Percentiles rank a stretch among this genome's conserved stretches.
These are phyloP conservation scores for Malurus splendens DNA, from an alignment of 2,797 vertebrate genomes.

Conservation along the genomic window DNA sequence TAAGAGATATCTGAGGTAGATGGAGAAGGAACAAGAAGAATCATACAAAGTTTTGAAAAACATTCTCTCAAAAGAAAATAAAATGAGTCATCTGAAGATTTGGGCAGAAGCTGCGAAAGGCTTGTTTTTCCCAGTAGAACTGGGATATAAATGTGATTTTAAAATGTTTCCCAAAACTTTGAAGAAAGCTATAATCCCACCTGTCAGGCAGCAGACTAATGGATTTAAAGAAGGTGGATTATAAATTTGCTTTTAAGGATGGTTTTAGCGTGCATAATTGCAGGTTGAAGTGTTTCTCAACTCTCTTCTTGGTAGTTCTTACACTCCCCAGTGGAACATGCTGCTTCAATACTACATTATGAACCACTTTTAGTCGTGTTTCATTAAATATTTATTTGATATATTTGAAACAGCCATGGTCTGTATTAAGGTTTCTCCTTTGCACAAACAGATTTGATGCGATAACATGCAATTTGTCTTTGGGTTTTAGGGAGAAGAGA, in stretches of 20 bases:
- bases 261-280: conserved; percentile 39
- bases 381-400: conserved; percentile 62
- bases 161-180: conserved; percentile 47
- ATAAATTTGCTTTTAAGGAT: conserved; percentile 50
- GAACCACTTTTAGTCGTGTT: conserved; percentile 32
- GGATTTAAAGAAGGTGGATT: conserved; percentile 47
- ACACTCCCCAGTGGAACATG: neutral
- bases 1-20: neutral
- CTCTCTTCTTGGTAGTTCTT: conserved; percentile 15
- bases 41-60: neutral
- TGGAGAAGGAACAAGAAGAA: neutral
- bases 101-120: neutral
- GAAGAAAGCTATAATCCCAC: conserved; percentile 51
- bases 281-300: neutral
- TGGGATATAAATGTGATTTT: conserved; percentile 25
- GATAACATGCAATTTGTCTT: neutral
- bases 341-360: conserved; percentile 24
- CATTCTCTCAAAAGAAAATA: neutral
- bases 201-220: conserved; percentile 28
- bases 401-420: conserved; percentile 8
- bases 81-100: neutral
- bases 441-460: neutral
- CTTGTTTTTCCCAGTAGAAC: conserved; percentile 61
- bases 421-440: neutral
- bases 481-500: neutral